Evolutionary conservation across 1,140 invertebrate species (phyloP).

Genomic region (Manduca sexta): DNA sequence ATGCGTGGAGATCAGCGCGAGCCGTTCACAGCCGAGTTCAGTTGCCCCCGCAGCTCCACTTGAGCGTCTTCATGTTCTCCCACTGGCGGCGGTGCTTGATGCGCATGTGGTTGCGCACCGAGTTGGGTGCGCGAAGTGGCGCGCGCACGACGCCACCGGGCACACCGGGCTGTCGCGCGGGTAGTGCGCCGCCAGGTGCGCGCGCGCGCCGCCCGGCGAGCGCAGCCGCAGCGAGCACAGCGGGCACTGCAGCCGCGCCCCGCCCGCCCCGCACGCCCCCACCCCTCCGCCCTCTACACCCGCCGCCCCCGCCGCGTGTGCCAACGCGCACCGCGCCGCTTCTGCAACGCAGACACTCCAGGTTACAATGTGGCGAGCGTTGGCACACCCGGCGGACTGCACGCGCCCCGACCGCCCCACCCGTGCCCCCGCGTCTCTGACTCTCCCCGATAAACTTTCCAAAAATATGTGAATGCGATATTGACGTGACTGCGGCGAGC

Average conservation of each 20-base stretch:
- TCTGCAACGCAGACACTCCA: constrained; percentile 69
- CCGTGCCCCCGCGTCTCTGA: constrained; percentile 10
- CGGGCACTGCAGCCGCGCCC: constrained; percentile 61
- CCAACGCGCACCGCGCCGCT: constrained; percentile 56
- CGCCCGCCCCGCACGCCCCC: constrained; percentile 29
- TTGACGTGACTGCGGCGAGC: constrained; percentile 14
- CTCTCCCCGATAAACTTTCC: constrained; percentile 36
- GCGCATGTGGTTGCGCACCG: constrained; percentile 88
- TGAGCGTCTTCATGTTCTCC: constrained; percentile 86
- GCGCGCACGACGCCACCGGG: constrained; percentile 81
- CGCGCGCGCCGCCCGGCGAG: constrained; percentile 21
- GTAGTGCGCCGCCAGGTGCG: constrained; percentile 74
- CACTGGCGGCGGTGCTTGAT: constrained; percentile 85
- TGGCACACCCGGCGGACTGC: constrained; percentile 37
- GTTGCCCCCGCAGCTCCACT: constrained; percentile 78
- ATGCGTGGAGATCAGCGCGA: constrained; percentile 58
- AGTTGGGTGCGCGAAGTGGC: constrained; percentile 86
- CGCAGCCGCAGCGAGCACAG: constrained; percentile 73
- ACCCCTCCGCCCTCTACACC: constrained; percentile 29
- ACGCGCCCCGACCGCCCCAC: no score
- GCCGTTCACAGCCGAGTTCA: constrained; percentile 54
- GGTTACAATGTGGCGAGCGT: constrained; percentile 36
- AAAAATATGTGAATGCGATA: constrained; percentile 53
- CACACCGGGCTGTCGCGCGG: constrained; percentile 86
- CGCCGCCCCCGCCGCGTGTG: constrained; percentile 51